Base-by-base conservation (phyloP, 2,888 invertebrate genomes). In the Nymphalis urticae region DNA sequence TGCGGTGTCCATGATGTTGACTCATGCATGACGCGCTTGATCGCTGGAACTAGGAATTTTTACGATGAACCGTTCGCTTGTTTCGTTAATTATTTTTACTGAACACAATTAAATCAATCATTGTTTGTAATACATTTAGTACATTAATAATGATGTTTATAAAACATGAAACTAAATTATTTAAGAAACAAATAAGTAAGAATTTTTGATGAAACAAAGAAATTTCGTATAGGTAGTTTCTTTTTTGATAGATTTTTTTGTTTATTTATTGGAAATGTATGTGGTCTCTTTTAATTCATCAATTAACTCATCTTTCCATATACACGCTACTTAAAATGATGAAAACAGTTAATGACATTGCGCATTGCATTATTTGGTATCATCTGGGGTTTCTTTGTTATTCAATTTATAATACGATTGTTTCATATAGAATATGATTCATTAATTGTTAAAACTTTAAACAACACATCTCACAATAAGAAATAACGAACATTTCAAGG, bases 21-120 rank as follows among this genome's bases (percentile, higher is more conserved):
- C 85, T 91, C 92, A 90, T 88, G 90, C 90, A 82, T 91, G 91
- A 91, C 90, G 89, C 88, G 88, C 89, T 90, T 85, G 89, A 88
- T 90, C 84, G 88, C 88, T 87, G 83, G 85, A 88, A 89, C 85
- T 86, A 85, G 85, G 86, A 85, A 83, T 84, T 78, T 77, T 19
- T 58, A 42, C 36, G 36, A 58, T 66, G 54, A 56, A 56, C 54
- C 27, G 54, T 17, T 17, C 27, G 54, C 27, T 67, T 64, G 66
- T 71, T 68, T 50, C 60, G 27, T 62, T 71, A 60, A 60, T 36
- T 62, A 62, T 54, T 13, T n/a, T 61, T 13, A 56, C 48, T 62
- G 65, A 42, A 24, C 56, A 50, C 53, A n/a, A 65, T 60, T 27
- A 51, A 32, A 32, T 56, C 54, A 8, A 32, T 56, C 32, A 56